phyloP scores from a whole-genome alignment of 2,797 vertebrate species.

The Oceanodroma leucorhoa region DNA sequence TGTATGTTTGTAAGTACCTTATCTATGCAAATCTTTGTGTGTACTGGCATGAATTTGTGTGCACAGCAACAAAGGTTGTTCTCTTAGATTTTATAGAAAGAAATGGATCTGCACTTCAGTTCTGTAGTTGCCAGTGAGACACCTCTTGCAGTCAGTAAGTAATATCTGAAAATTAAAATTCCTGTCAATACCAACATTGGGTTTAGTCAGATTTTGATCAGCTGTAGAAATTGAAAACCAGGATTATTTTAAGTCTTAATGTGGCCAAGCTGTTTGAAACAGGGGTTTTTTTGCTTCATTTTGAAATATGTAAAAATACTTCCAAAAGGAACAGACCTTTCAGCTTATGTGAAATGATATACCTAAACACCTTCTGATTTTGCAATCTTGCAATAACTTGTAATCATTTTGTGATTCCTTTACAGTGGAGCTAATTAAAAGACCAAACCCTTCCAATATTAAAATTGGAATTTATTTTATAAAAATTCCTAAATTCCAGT shows the following conservation, averaged over 20 bases:
- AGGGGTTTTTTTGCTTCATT: accelerated
- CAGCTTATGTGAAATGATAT: not conserved
- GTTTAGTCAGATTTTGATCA: not conserved
- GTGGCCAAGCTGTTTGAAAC: not conserved
- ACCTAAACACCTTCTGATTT: not conserved
- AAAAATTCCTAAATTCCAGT: not conserved
- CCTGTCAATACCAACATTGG: not conserved
- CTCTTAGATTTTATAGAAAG: not conserved
- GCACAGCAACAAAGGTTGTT: not conserved
- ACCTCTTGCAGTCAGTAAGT: not conserved
- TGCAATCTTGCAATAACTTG: not conserved
- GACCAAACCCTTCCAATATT: not conserved
- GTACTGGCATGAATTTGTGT: constrained; percentile 13
- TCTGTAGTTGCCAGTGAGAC: not conserved
- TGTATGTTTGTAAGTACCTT: not conserved
- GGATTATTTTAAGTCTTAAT: not conserved
- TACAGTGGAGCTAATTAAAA: not conserved
- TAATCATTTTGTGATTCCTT: not conserved
- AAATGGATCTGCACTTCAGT: not conserved
- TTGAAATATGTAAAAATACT: not conserved
- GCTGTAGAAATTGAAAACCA: not conserved
- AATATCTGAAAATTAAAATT: not conserved
- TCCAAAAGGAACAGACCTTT: not conserved
- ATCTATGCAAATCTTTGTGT: not conserved
- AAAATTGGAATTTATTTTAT: not conserved